Conservation (phyloP, 2,113 vertebrate genomes). For the Cyanoliseus patagonus region DNA sequence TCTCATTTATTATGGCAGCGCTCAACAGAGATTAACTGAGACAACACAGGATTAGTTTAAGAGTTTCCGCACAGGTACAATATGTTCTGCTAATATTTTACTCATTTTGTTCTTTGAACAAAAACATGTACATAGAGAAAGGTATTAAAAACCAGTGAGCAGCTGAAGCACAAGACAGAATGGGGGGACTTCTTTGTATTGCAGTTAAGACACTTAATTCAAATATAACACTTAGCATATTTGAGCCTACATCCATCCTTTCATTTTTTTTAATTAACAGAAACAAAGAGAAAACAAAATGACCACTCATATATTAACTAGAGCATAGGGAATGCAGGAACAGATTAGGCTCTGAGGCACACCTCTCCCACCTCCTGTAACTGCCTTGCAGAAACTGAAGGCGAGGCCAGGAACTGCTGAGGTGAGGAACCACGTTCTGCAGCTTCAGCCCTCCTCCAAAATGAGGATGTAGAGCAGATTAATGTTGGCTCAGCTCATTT, state of each 20-base stretch:
- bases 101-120: not conserved
- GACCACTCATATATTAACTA: not conserved
- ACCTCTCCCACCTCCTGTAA: not conserved
- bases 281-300: not conserved
- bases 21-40: not conserved
- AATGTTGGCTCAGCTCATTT: not conserved
- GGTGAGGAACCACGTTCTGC: not conserved
- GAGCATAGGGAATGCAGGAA: not conserved
- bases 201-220: not conserved
- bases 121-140: not conserved
- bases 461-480: not conserved
- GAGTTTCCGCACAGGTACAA: not conserved
- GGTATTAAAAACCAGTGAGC: not conserved
- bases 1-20: not conserved
- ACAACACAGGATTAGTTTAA: not conserved
- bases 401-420: not conserved
- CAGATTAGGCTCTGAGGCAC: accelerated
- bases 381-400: not conserved
- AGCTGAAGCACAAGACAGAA: not conserved
- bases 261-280: not conserved
- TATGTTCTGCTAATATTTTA: not conserved
- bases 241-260: not conserved
- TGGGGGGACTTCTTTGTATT: not conserved
- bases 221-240: not conserved
- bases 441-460: not conserved